Conservation (phyloP, 35 echinoderm and acorn worm genomes). For the Anneissia japonica region DNA sequence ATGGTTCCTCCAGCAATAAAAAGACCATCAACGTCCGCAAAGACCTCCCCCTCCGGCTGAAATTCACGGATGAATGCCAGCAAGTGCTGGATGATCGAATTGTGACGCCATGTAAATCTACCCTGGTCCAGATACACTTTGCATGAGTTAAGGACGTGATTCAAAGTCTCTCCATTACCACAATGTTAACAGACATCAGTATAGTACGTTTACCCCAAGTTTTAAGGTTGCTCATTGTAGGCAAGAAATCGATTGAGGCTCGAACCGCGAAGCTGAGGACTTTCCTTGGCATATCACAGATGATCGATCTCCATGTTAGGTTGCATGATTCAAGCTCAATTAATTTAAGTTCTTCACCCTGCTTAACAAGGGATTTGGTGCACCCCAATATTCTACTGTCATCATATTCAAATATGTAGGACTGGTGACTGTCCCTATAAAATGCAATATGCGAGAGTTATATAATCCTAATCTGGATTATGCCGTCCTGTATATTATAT, state of each 20-base stretch:
- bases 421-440: too few species aligned
- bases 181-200: constrained; percentile 15
- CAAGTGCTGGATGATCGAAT: neutral
- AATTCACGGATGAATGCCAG: too few species aligned
- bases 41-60: too few species aligned
- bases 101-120: constrained; percentile 3
- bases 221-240: constrained; percentile 13
- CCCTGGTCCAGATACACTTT: neutral
- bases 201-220: constrained; percentile 6
- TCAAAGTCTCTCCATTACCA: constrained; percentile 10
- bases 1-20: too few species aligned
- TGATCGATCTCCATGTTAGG: constrained; percentile 41
- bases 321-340: constrained; percentile 12
- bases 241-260: neutral
- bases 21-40: too few species aligned
- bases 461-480: too few species aligned
- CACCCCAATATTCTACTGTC: constrained; percentile 6
- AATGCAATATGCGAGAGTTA: too few species aligned
- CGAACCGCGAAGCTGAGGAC: constrained; percentile 19
- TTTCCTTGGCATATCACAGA: constrained; percentile 24
- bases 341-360: constrained; percentile 37
- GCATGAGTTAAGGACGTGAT: neutral
- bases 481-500: too few species aligned
- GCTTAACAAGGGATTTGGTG: constrained; percentile 18
- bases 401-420: too few species aligned